Evolutionary conservation across 2,797 vertebrate species (phyloP).

Genomic region (Characodon lateralis): DNA sequence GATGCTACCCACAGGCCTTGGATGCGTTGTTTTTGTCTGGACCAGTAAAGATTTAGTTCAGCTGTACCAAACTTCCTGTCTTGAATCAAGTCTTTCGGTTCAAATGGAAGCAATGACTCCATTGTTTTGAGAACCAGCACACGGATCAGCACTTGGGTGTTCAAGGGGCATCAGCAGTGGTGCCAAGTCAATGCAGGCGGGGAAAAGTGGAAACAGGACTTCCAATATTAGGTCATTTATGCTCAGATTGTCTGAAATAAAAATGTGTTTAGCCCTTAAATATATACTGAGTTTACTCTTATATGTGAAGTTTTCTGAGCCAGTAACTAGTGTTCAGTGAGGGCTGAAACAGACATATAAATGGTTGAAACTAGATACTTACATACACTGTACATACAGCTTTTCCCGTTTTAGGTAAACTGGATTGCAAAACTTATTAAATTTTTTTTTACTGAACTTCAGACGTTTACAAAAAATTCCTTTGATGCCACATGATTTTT

Average conservation of each 20-base stretch:
- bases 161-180: slow-evolving; percentile 18
- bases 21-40: slow-evolving; percentile 7
- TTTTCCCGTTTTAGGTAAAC: too few species aligned
- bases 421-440: too few species aligned
- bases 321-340: neutral
- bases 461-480: too few species aligned
- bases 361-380: too few species aligned
- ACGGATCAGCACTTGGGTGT: slow-evolving; percentile 4
- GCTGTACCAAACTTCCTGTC: slow-evolving; percentile 4
- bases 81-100: neutral
- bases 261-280: neutral
- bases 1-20: neutral
- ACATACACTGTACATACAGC: too few species aligned
- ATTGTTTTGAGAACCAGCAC: slow-evolving; percentile 1
- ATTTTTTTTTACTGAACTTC: too few species aligned
- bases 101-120: slow-evolving; percentile 1
- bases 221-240: neutral
- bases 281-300: neutral
- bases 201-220: neutral
- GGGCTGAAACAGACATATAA: neutral
- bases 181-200: neutral
- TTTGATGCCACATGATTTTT: too few species aligned
- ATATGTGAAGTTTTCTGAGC: neutral
- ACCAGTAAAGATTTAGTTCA: neutral
- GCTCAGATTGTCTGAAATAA: neutral